phyloP scores from a whole-genome alignment of 2,797 vertebrate genomes.

The Peromyscus eremicus region DNA sequence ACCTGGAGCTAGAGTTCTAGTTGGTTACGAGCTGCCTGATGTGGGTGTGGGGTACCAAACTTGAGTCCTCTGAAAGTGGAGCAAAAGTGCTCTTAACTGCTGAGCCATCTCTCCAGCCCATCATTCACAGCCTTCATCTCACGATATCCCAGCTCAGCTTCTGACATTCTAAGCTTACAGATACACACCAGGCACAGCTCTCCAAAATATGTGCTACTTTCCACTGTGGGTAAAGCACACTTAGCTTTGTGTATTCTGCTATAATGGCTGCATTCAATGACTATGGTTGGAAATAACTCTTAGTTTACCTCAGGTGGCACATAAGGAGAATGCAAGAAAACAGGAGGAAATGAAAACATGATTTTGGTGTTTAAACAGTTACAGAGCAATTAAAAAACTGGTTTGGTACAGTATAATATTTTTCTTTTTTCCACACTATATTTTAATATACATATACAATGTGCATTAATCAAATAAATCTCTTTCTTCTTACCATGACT shows the following conservation, averaged over 20 bases:
- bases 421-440: background rate
- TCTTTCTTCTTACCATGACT: background rate
- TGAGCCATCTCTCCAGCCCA: background rate
- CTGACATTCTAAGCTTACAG: background rate
- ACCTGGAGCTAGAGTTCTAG: background rate
- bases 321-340: slow-evolving; percentile 12
- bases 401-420: background rate
- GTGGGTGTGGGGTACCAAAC: background rate
- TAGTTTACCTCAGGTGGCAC: background rate
- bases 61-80: background rate
- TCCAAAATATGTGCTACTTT: background rate
- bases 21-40: background rate
- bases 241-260: background rate
- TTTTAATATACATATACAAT: background rate
- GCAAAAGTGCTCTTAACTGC: background rate
- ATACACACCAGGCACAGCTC: no score
- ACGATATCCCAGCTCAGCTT: background rate
- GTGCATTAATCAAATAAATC: background rate
- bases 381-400: background rate
- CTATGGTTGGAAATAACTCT: background rate
- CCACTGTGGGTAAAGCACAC: background rate
- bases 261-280: background rate
- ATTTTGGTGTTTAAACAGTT: background rate
- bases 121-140: background rate
- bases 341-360: slow-evolving; percentile 30